Evolutionary conservation across 2,113 vertebrate genomes (phyloP), one percentile per base, ranked within the genome.

Genomic region (Glaucidium brasilianum): DNA sequence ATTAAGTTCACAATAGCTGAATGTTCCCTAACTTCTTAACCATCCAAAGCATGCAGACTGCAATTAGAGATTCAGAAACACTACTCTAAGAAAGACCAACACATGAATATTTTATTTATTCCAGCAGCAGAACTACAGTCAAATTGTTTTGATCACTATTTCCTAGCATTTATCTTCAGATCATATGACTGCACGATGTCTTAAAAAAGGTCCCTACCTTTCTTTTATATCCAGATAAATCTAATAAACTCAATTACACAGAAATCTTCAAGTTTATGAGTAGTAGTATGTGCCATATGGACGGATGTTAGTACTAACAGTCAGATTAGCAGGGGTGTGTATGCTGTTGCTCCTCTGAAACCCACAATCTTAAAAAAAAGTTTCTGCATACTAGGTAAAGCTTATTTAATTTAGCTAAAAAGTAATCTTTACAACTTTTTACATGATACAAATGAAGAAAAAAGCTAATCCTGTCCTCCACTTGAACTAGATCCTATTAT

Each of bases 11-110:
- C 66, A n/a, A 74, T 12, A 77, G 75, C 92, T 92, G 79, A 78
- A 90, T 95, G 91, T 92, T 95, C 68, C 71, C 73, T 81, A 96
- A 79, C 63, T 66, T 93, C n/a, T 67, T 73, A 94, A 96, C 2
- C 29, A 88, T 85, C 27, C 32, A 72, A 81, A 79, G 77, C 63
- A 94, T 39, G 74, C 26, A 83, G 62, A 88, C 29, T 66, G 71
- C 88, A 92, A 95, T 19, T 85, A 91, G 58, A 90, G 62, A 82
- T 80, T 49, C 71, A 91, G 82, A 91, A 95, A 84, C 43, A 60
- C 26, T 35, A 78, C 19, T 84, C 63, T 37, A 74, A 86, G n/a
- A 49, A 94, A 86, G 37, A 90, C 41, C 64, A 76, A 84, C 58
- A 95, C 60, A 90, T 77, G 15, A 88, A 85, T 85, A 85, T 64